phyloP scores from a whole-genome alignment of 1,140 invertebrate genomes.

The Drosophila kepulauana region DNA sequence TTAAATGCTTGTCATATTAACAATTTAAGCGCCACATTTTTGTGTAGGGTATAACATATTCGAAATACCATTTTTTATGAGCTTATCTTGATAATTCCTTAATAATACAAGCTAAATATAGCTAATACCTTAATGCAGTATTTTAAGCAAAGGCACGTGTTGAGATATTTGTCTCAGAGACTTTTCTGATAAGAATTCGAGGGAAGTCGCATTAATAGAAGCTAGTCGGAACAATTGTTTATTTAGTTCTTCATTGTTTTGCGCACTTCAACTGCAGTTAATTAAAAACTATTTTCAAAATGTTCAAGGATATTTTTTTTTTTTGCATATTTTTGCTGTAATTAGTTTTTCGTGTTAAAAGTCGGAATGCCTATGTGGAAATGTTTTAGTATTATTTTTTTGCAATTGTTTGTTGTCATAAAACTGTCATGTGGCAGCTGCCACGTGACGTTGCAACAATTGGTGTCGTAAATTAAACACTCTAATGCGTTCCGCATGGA shows the following conservation, averaged over 20 bases:
- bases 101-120: slow-evolving; percentile 36
- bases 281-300: neutral
- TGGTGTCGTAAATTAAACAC: slow-evolving; percentile 28
- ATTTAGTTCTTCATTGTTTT: neutral
- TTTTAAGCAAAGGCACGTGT: slow-evolving; percentile 27
- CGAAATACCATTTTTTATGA: neutral
- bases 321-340: neutral
- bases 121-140: slow-evolving; percentile 38
- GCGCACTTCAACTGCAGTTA: neutral
- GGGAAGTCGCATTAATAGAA: neutral
- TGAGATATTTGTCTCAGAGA: neutral
- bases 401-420: slow-evolving; percentile 26
- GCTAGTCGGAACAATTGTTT: neutral
- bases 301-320: neutral
- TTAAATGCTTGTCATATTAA: neutral
- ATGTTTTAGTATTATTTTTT: slow-evolving; percentile 16
- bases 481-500: slow-evolving; percentile 50
- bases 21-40: neutral
- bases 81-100: slow-evolving; percentile 21
- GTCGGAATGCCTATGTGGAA: slow-evolving; percentile 25
- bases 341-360: slow-evolving; percentile 25
- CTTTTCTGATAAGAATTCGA: neutral
- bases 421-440: slow-evolving; percentile 29
- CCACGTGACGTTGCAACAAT: slow-evolving; percentile 30
- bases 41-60: slow-evolving; percentile 4